Base-by-base conservation (phyloP, 1,140 invertebrate species). In the Eurosta solidaginis region DNA sequence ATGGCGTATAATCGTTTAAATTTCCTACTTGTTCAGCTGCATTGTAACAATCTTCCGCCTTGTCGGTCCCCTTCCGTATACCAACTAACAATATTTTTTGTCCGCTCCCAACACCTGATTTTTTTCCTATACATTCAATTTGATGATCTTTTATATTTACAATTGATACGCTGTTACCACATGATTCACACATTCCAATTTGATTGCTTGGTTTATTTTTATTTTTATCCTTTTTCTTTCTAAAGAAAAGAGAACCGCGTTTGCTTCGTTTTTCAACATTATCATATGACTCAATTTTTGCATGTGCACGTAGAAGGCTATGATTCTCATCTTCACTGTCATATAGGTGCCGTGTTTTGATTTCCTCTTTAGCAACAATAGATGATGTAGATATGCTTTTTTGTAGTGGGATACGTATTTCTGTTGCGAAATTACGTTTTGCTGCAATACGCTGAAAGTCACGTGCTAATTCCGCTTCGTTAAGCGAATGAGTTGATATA, bases 361-460 rank as follows among this genome's bases (percentile, higher is more conserved):
- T 86, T 33, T 88, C 87, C 75, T 87, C 85, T 82, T 88, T 88
- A 76, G 83, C 84, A 25, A 88, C 87, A 36, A 88, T 88, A 76
- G 95, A 96, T 27, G 95, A 95, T 29, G 95, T 96, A 12, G 96
- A 97, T 79, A 96, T 92, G 68, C 95, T 96, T 89, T 97, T 97
- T 87, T 96, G 95, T 76, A 97, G 90, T 74, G 94, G 94, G 81
- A 96, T 90, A 63, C 94, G 90, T 77, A 95, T 89, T 82, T 92
- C 89, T 59, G 90, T 85, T 76, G 84, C 85, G 40, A 89, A 87
- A 89, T 90, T 90, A 89, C 90, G 88, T 88, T 90, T 92, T 88
- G 85, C 91, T 87, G 84, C 85, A 50, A 91, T 89, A 74, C 91
- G 89, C 83, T 91, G 89, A 84, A 91, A 92, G 84, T 92, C 91